Base-by-base conservation (phyloP, 1,140 invertebrate species). In the Diorhabda sublineata region DNA sequence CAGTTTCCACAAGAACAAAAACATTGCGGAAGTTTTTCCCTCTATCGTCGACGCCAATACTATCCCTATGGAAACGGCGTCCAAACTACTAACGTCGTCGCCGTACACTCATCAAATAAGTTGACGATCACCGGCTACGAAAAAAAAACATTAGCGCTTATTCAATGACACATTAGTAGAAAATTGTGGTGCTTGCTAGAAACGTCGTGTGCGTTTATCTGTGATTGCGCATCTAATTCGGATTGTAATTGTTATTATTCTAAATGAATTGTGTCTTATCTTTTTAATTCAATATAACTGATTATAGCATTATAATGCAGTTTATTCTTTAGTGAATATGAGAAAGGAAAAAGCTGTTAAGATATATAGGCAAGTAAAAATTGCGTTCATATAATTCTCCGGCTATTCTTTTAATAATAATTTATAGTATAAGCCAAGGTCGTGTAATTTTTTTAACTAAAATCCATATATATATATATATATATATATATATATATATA, bases 31-130 rank as follows among this genome's bases (percentile, higher is more conserved):
- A 52, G 6, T n/a, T n/a, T n/a, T 52, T 3, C 47, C 47, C 47
- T 8, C 3, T 52, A n/a, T 52, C 47, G 2, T n/a, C 47, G 47
- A 52, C 47, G 47, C 47, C 47, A 52, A 52, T 52, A 52, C 47
- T 52, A 52, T 52, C 47, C 47, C 47, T 52, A 52, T 52, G 47
- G 47, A 52, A 52, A 52, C 47, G 47, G 47, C 47, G 47, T 52
- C 47, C 2, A 52, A 52, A 0, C 47, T n/a, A n/a, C 47, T 52
- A 6, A n/a, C 47, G 47, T 52, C 47, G 2, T 52, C 47, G 2
- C 47, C 9, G 9, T 52, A 52, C 47, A 2, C 47, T 52, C 47
- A 52, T 52, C 6, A 52, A 52, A 52, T n/a, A 52, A 52, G 47
- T 52, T 52, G 47, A 52, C 47, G 47, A 52, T 52, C 47, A 3